Conservation (phyloP, 2,888 invertebrate genomes). For the Listrodromus nycthemerus region DNA sequence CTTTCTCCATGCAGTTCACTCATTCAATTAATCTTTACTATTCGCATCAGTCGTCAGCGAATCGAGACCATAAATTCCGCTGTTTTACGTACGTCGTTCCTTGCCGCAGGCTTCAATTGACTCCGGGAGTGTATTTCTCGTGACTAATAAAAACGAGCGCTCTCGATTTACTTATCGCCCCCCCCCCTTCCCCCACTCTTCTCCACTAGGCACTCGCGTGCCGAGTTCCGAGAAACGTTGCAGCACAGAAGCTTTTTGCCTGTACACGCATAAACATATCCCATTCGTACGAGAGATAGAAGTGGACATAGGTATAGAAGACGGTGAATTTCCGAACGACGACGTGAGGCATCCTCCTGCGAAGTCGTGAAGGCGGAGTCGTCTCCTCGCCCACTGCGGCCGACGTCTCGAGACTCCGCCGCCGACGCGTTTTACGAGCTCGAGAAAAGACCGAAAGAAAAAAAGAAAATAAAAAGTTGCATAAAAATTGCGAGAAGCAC, state of each 20-base stretch:
- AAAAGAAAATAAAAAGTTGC: slow-evolving; percentile 39
- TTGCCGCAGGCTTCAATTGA: slow-evolving; percentile 26
- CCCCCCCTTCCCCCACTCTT: neutral
- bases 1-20: neutral
- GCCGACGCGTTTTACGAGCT: slow-evolving; percentile 61
- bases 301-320: slow-evolving; percentile 15
- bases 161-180: slow-evolving; percentile 45
- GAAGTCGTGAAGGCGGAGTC: slow-evolving; percentile 60
- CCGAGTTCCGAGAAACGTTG: slow-evolving; percentile 9
- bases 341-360: slow-evolving; percentile 39
- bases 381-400: slow-evolving; percentile 56
- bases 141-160: slow-evolving; percentile 17
- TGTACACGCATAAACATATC: slow-evolving; percentile 4
- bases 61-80: neutral
- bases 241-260: slow-evolving; percentile 2
- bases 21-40: slow-evolving; percentile 8
- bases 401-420: slow-evolving; percentile 45
- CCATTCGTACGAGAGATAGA: slow-evolving; percentile 25
- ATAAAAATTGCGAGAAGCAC: slow-evolving; percentile 25
- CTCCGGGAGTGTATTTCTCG: slow-evolving; percentile 36
- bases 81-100: slow-evolving; percentile 7
- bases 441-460: slow-evolving; percentile 50
- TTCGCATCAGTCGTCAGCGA: neutral
- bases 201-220: neutral
- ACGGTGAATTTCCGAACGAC: slow-evolving; percentile 39